Evolutionary conservation across 64 coral and sea anemone genomes (phyloP).

Genomic region (Actinia equina): DNA sequence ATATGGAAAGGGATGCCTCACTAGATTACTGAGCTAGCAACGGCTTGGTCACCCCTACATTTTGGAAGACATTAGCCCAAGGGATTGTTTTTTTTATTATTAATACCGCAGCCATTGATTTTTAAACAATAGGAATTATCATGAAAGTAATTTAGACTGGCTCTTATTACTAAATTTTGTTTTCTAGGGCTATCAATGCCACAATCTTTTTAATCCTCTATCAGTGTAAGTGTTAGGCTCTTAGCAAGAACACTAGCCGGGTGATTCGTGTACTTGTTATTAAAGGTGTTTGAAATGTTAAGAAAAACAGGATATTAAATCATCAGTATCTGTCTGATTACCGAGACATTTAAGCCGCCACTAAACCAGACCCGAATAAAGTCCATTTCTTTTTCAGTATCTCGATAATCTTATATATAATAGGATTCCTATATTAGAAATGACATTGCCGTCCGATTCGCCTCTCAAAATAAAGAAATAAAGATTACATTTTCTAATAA

Average conservation of each 20-base stretch:
- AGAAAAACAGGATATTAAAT: neutral
- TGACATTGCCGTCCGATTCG: neutral
- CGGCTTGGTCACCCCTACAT: neutral
- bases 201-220: neutral
- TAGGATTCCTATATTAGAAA: neutral
- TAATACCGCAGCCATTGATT: neutral
- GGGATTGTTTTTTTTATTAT: neutral
- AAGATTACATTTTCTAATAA: too few species aligned
- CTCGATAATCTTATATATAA: neutral
- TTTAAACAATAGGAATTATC: neutral
- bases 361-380: neutral
- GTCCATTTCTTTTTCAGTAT: neutral
- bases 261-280: neutral
- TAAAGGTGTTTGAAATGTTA: neutral
- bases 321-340: neutral
- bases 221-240: slow-evolving; percentile 5
- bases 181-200: neutral
- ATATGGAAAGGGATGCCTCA: slow-evolving; percentile 8
- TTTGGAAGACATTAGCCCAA: neutral
- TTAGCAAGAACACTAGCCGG: neutral
- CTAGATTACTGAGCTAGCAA: neutral
- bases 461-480: neutral
- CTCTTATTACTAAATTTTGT: neutral
- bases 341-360: neutral
- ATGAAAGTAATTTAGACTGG: neutral